Evolutionary conservation across 2,113 vertebrate species (phyloP).

Genomic region (Falco punctatus): DNA sequence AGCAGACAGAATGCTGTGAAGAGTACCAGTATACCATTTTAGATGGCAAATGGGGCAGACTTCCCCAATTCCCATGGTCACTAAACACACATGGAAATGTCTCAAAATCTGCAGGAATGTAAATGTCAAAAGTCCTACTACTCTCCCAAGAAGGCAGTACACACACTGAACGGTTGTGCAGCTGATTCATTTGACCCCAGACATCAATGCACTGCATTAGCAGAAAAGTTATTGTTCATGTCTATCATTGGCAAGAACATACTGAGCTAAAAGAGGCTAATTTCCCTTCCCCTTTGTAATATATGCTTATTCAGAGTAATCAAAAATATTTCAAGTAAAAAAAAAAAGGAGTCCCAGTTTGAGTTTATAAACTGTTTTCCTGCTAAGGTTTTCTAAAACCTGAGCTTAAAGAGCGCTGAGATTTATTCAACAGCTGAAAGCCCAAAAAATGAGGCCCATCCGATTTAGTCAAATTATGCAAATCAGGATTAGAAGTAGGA

Average conservation of each 20-base stretch:
- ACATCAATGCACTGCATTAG: neutral
- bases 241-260: neutral
- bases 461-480: constrained; percentile 51
- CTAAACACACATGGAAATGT: neutral
- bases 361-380: neutral
- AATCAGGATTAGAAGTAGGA: constrained; percentile 27
- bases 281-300: neutral
- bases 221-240: neutral
- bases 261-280: neutral
- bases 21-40: neutral
- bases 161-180: neutral
- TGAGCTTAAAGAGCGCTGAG: neutral
- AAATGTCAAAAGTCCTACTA: neutral
- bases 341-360: neutral
- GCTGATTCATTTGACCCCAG: neutral
- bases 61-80: neutral
- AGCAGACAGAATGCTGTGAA: neutral
- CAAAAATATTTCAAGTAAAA: neutral
- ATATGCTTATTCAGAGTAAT: neutral
- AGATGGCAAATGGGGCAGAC: neutral
- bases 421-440: constrained; percentile 17
- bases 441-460: constrained; percentile 8
- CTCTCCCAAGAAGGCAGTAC: neutral
- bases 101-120: neutral
- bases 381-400: neutral